Evolutionary conservation across 1,140 invertebrate species (phyloP).

Genomic region (Camponotus floridanus): DNA sequence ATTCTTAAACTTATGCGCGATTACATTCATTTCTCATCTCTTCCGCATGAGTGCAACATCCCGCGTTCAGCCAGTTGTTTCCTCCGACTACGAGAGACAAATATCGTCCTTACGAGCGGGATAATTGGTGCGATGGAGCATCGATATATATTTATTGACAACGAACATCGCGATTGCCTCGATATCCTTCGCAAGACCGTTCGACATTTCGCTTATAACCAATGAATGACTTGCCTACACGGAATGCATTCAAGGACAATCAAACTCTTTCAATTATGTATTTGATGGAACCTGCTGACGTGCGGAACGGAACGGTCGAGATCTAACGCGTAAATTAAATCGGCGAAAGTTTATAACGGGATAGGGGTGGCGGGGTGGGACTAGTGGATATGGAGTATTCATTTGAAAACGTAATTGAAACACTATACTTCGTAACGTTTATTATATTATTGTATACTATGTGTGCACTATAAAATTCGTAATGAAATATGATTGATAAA

Average conservation of each 20-base stretch:
- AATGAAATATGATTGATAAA: constrained; percentile 20
- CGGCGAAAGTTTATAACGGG: background rate
- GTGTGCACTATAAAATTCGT: background rate
- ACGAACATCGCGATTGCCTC: constrained; percentile 14
- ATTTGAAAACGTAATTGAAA: constrained; percentile 22
- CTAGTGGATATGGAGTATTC: background rate
- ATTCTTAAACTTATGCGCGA: constrained; percentile 17
- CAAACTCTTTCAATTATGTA: constrained; percentile 60
- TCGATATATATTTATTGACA: constrained; percentile 55
- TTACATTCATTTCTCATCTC: constrained; percentile 2
- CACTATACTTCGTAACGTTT: background rate
- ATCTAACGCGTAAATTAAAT: constrained; percentile 44
- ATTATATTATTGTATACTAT: constrained; percentile 1
- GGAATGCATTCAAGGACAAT: constrained; percentile 56
- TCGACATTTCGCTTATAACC: constrained; percentile 55
- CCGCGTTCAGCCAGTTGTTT: constrained; percentile 10
- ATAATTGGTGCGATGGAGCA: constrained; percentile 39
- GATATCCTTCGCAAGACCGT: constrained; percentile 11
- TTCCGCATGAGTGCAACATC: background rate
- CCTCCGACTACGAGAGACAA: constrained; percentile 41
- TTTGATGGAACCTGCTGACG: constrained; percentile 40
- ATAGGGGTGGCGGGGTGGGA: background rate
- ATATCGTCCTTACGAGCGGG: background rate
- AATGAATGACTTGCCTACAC: constrained; percentile 32
- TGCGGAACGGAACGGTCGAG: background rate